A percentile compares a stretch with the other conserved stretches of the same genome.
phyloP scores from a whole-genome alignment of 2,888 invertebrate genomes.

The Drosophila meridiana region DNA sequence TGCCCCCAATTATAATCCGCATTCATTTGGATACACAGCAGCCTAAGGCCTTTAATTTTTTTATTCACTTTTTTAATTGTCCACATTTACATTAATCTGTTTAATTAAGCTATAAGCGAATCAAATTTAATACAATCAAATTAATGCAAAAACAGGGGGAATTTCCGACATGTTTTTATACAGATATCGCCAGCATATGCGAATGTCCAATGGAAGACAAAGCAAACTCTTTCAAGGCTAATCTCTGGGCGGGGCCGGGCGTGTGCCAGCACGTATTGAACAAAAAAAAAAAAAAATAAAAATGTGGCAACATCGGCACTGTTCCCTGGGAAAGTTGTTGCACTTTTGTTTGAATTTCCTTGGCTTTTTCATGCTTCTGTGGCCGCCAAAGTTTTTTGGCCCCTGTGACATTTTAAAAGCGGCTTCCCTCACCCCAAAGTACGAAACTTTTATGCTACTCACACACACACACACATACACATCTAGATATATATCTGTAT shows the following conservation, averaged over 20 bases:
- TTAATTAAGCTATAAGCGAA: conserved; percentile 29
- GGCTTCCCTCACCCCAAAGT: conserved; percentile 28
- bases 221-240: conserved; percentile 23
- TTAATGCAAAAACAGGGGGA: neutral
- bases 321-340: conserved; percentile 64
- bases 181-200: conserved; percentile 37
- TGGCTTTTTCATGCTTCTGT: conserved; percentile 64
- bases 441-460: conserved; percentile 57
- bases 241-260: conserved; percentile 13
- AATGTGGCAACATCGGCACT: conserved; percentile 34
- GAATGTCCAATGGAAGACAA: conserved; percentile 37
- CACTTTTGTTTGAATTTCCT: conserved; percentile 75
- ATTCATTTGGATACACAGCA: conserved; percentile 3
- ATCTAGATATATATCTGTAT: conserved; percentile 19
- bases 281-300: neutral
- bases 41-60: conserved; percentile 16
- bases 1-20: neutral
- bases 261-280: neutral
- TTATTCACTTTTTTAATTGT: conserved; percentile 21
- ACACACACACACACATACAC: conserved; percentile 3
- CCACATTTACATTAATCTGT: conserved; percentile 28
- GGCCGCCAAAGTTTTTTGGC: conserved; percentile 63
- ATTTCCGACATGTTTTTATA: neutral
- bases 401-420: conserved; percentile 56
- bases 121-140: neutral